A percentile compares a stretch with the other conserved stretches of the same genome.
Conservation (phyloP, 1,140 invertebrate genomes). For the Neodiprion pinetum region DNA sequence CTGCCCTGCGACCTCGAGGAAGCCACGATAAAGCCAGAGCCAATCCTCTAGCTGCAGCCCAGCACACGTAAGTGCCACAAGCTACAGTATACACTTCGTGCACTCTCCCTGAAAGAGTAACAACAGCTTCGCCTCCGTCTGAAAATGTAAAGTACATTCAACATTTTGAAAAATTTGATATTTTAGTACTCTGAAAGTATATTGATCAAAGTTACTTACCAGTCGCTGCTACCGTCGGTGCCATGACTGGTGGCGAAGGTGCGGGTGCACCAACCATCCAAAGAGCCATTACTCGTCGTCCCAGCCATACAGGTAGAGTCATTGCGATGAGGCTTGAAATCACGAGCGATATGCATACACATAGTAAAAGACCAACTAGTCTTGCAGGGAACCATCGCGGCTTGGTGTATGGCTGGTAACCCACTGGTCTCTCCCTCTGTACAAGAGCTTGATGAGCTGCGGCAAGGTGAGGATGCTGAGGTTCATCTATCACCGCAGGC, state of each 20-base stretch:
- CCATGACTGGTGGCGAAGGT: constrained; percentile 52
- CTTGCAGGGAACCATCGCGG: constrained; percentile 85
- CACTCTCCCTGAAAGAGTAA: constrained; percentile 68
- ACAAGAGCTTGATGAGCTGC: constrained; percentile 85
- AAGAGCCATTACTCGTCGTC: constrained; percentile 84
- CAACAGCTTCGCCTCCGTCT: constrained; percentile 37
- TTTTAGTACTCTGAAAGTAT: neutral
- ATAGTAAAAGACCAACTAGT: constrained; percentile 76
- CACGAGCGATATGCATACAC: constrained; percentile 87
- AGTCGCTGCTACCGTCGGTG: constrained; percentile 40
- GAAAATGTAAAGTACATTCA: neutral
- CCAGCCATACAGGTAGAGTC: constrained; percentile 90
- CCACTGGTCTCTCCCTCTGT: constrained; percentile 77
- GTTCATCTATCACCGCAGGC: constrained; percentile 55
- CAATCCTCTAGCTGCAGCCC: constrained; percentile 81
- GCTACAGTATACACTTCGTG: constrained; percentile 97
- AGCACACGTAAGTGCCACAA: constrained; percentile 92
- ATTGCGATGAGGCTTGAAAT: constrained; percentile 82
- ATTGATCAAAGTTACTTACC: constrained; percentile 39
- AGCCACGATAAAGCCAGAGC: constrained; percentile 85
- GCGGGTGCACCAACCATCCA: constrained; percentile 74
- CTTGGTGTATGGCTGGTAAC: constrained; percentile 87
- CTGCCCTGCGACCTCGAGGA: constrained; percentile 83
- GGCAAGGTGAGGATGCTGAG: constrained; percentile 69
- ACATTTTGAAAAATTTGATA: constrained; percentile 10